Percentiles rank a stretch among this genome's conserved stretches.
Evolutionary conservation across 2,113 vertebrate species (phyloP).

Genomic region (Calyptomena viridis): DNA sequence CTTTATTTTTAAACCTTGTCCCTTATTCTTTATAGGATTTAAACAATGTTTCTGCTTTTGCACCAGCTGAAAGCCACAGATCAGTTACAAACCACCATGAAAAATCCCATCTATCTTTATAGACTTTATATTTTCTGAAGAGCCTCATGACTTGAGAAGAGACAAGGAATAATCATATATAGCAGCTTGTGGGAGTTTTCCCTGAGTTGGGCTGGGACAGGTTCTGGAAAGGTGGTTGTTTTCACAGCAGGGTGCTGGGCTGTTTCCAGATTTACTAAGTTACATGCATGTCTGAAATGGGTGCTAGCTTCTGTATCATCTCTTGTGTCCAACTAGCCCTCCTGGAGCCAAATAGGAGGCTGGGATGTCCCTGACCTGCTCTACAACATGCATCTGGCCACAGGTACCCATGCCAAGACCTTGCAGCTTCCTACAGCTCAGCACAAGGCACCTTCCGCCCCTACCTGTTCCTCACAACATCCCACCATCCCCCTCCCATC

Average conservation of each 20-base stretch:
- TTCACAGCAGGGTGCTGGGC: background rate
- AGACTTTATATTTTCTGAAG: background rate
- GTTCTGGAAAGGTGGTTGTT: background rate
- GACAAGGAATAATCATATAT: background rate
- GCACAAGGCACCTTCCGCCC: background rate
- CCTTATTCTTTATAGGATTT: background rate
- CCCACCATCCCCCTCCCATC: background rate
- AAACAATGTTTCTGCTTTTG: background rate
- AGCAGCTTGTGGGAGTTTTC: background rate
- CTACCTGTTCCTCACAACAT: background rate
- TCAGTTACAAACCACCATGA: background rate
- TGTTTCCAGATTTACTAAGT: background rate
- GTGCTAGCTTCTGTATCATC: background rate
- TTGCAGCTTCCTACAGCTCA: background rate
- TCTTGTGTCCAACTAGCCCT: background rate
- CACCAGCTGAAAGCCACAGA: background rate
- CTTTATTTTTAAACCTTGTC: background rate
- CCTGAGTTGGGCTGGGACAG: background rate
- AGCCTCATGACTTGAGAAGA: accelerated
- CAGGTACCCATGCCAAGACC: background rate
- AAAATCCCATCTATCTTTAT: background rate
- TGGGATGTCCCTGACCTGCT: background rate
- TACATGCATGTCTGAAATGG: background rate
- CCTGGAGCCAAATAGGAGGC: background rate
- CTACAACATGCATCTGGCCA: background rate